Evolutionary conservation across 1,140 invertebrate species (phyloP), one percentile per base, ranked within the genome.

Genomic region (Rhizoglyphus robini): DNA sequence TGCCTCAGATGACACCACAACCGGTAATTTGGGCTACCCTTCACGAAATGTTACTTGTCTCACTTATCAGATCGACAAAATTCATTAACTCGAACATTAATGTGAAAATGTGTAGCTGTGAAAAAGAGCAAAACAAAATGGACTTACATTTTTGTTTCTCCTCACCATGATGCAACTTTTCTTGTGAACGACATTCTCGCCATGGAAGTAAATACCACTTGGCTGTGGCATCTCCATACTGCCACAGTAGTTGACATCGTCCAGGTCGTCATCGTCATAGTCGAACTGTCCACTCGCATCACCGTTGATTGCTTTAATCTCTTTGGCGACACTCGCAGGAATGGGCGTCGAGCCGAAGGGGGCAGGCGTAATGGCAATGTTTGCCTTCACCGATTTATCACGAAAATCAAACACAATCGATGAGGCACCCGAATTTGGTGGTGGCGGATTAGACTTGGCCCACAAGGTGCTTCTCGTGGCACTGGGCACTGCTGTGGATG

Each of bases 131-230:
- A 60, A 60, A 46, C 31, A 3, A 60, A 23, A 3, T 60, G 2
- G 27, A 60, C 72, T 76, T 74, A 83, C 82, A 76, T 84, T 83
- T 73, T 80, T 80, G 75, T 82, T 82, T 67, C 79, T 77, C 63
- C 83, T 83, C 67, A 82, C 82, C 60, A 88, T 79, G 76, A 85
- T 85, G 72, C 85, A 87, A 73, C 83, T 83, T 47, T 88, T 88
- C 76, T 90, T 88, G 76, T 91, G 90, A 72, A 91, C 83, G 69
- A 92, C 80, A 76, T 90, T 91, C 74, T 87, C 88, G 75, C 90
- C 90, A 75, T 84, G 82, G 76, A 93, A 91, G 65, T 82, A 80
- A 62, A 91, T 86, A 75, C 85, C 82, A 76, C 85, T 88, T 3
- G 69, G 69, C 51, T 67, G 32, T 38, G 70, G 70, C 63, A 70